phyloP scores from a whole-genome alignment of 1,140 invertebrate species.

The Oedothorax gibbosus region DNA sequence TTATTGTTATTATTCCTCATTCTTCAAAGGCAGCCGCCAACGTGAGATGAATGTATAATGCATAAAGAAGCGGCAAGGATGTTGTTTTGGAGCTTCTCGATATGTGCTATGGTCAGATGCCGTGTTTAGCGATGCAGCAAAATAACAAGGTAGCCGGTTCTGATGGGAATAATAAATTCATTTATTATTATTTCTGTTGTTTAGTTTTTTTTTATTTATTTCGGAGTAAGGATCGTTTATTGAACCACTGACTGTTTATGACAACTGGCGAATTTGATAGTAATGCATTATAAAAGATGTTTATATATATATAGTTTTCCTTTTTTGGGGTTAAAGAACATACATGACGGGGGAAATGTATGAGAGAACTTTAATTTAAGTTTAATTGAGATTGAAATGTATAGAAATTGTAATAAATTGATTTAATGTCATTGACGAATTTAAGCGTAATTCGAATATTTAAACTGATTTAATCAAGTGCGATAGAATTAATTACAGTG shows the following conservation, averaged over 20 bases:
- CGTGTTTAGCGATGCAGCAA: constrained; percentile 38
- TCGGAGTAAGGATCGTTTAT: neutral
- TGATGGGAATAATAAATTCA: constrained; percentile 22
- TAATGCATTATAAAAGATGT: no score
- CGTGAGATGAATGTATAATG: constrained; percentile 52
- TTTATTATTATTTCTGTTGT: constrained; percentile 11
- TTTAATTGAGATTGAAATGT: no score
- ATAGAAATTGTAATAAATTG: no score
- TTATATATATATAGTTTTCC: no score
- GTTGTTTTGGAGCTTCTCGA: neutral
- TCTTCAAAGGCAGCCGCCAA: constrained; percentile 28
- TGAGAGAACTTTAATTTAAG: no score
- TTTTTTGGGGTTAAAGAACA: no score
- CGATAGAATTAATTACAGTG: no score
- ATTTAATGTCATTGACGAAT: no score
- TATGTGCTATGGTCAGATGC: constrained; percentile 14
- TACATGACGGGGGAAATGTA: no score
- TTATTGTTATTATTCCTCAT: constrained; percentile 31
- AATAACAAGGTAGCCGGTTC: constrained; percentile 28
- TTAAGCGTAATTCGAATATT: no score
- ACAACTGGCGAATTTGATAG: neutral
- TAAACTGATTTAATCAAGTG: no score
- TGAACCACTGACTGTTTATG: neutral
- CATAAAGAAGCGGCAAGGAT: constrained; percentile 22
- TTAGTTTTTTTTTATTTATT: neutral